A percentile compares a stretch with the other conserved stretches of the same genome.
Evolutionary conservation across 1,140 invertebrate species (phyloP).

Genomic region (Cotesia typhae): DNA sequence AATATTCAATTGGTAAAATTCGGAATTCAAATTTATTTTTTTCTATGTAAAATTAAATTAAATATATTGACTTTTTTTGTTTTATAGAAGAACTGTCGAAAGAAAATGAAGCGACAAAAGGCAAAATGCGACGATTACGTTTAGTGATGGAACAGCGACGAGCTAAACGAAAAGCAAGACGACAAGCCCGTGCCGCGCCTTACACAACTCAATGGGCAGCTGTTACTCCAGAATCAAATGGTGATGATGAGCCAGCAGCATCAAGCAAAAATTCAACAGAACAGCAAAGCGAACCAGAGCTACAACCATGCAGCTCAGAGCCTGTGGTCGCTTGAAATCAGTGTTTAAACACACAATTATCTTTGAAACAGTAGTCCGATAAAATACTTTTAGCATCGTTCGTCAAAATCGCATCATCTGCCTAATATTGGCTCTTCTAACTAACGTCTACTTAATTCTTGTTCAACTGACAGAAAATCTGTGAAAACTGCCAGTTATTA

Average conservation of each 20-base stretch:
- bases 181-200: conserved; percentile 75
- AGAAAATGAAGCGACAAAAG: conserved; percentile 82
- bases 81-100: conserved; percentile 65
- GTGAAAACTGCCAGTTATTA: conserved; percentile 10
- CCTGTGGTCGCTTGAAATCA: conserved; percentile 61
- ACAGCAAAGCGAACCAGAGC: conserved; percentile 57
- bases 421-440: conserved; percentile 5
- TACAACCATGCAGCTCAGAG: conserved; percentile 62
- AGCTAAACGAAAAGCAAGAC: conserved; percentile 80
- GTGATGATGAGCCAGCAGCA: conserved; percentile 49
- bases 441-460: conserved; percentile 25
- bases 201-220: conserved; percentile 71
- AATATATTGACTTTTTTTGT: neutral
- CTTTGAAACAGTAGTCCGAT: conserved; percentile 16
- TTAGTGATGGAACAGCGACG: conserved; percentile 89
- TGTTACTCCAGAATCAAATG: conserved; percentile 55
- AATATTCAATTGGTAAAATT: conserved; percentile 43
- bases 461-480: conserved; percentile 33
- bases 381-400: conserved; percentile 13
- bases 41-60: neutral
- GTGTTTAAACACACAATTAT: conserved; percentile 19
- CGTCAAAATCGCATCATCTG: conserved; percentile 17
- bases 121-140: conserved; percentile 85
- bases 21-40: neutral
- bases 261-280: conserved; percentile 48